Percentiles rank a stretch among this genome's conserved stretches.
These are phyloP conservation scores for Paralichthys olivaceus DNA, from an alignment of 2,113 vertebrate species.

Conservation along the genomic window DNA sequence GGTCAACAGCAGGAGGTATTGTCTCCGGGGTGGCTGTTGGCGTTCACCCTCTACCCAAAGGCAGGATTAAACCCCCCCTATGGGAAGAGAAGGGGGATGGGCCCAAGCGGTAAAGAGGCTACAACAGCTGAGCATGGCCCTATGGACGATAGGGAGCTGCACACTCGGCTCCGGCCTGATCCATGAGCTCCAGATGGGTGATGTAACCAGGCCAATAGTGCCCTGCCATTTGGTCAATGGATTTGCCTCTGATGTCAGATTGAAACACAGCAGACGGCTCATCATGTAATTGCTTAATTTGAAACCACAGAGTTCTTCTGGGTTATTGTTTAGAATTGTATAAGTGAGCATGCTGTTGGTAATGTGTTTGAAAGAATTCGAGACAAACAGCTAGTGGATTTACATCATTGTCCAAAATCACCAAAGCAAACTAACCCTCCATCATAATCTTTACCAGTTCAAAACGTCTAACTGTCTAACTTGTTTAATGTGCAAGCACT, in stretches of 20 bases:
- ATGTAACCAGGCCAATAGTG: slow-evolving; percentile 66
- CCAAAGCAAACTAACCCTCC: background rate
- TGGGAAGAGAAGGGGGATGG: slow-evolving; percentile 54
- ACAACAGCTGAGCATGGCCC: slow-evolving; percentile 72
- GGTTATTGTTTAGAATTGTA: slow-evolving; percentile 49
- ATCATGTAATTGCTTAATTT: slow-evolving; percentile 80
- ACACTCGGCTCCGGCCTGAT: slow-evolving; percentile 52
- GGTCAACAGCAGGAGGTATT: slow-evolving; percentile 65
- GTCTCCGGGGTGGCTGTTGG: slow-evolving; percentile 71
- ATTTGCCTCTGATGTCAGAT: slow-evolving; percentile 76
- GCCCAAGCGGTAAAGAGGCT: slow-evolving; percentile 50
- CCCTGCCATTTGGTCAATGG: slow-evolving; percentile 73
- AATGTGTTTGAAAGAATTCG: background rate
- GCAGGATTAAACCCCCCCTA: slow-evolving; percentile 60
- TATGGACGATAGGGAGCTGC: slow-evolving; percentile 37
- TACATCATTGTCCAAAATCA: background rate
- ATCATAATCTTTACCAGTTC: background rate
- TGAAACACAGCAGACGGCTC: slow-evolving; percentile 70
- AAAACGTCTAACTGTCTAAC: background rate
- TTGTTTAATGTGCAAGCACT: background rate
- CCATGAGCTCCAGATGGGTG: slow-evolving; percentile 77
- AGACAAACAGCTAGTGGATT: slow-evolving; percentile 5
- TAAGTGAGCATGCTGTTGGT: slow-evolving; percentile 43
- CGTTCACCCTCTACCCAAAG: slow-evolving; percentile 44
- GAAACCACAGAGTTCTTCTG: slow-evolving; percentile 45